phyloP scores from a whole-genome alignment of 2,113 vertebrate genomes.

The Takifugu flavidus region DNA sequence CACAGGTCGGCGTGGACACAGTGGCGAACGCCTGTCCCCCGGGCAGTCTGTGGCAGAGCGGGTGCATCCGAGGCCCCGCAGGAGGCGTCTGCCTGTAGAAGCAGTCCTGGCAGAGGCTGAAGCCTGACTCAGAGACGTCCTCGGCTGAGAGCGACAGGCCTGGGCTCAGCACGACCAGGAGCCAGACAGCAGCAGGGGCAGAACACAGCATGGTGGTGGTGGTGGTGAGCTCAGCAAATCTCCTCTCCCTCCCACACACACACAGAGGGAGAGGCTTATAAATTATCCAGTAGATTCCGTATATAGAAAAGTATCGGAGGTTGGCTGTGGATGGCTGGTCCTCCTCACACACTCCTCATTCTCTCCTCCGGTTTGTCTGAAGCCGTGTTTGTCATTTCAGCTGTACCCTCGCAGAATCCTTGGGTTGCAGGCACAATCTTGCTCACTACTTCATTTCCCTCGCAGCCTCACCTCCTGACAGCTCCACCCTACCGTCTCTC shows the following conservation, averaged over 20 bases:
- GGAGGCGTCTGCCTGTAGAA: slow-evolving; percentile 69
- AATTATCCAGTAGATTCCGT: slow-evolving; percentile 63
- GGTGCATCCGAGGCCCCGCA: slow-evolving; percentile 38
- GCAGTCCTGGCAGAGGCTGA: slow-evolving; percentile 56
- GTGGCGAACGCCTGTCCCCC: slow-evolving; percentile 64
- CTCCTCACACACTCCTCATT: slow-evolving; percentile 38
- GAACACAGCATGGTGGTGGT: slow-evolving; percentile 56
- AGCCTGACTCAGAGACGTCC: slow-evolving; percentile 38
- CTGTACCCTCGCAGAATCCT: slow-evolving; percentile 33
- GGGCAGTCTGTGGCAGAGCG: slow-evolving; percentile 63
- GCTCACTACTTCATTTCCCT: slow-evolving; percentile 62
- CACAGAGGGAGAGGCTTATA: slow-evolving; percentile 56
- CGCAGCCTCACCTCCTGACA: slow-evolving; percentile 56
- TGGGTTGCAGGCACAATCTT: slow-evolving; percentile 60
- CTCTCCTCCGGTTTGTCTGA: slow-evolving; percentile 30
- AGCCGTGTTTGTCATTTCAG: slow-evolving; percentile 48
- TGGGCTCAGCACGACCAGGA: slow-evolving; percentile 60
- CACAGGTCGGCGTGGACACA: slow-evolving; percentile 59
- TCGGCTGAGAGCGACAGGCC: slow-evolving; percentile 58
- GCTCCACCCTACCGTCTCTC: slow-evolving; percentile 58
- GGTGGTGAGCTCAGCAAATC: slow-evolving; percentile 61
- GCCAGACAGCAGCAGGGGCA: slow-evolving; percentile 57
- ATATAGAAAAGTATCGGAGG: slow-evolving; percentile 46
- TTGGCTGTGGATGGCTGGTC: slow-evolving; percentile 40
- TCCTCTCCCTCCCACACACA: slow-evolving; percentile 28